Base-by-base conservation (phyloP, 2,888 invertebrate genomes). In the Diplolepis rosae region DNA sequence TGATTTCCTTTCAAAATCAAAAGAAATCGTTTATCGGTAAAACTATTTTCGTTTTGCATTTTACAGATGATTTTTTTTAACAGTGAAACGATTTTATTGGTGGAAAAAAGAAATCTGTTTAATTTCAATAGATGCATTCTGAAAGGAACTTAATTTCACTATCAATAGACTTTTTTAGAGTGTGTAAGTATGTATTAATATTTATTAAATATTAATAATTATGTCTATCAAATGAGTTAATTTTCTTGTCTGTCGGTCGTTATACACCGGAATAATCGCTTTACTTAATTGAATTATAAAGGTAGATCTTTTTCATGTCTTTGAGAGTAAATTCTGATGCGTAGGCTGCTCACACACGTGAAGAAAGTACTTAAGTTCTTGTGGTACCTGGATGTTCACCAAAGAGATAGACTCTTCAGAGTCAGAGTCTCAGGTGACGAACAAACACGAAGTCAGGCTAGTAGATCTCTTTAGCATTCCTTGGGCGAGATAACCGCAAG, bases 151-250 rank as follows among this genome's bases (percentile, higher is more conserved):
- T n/a, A n/a, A n/a, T n/a, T n/a, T n/a, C n/a, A n/a, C n/a, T n/a
- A n/a, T n/a, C n/a, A n/a, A n/a, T n/a, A n/a, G n/a, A n/a, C n/a
- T n/a, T n/a, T n/a, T n/a, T n/a, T n/a, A n/a, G n/a, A n/a, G n/a
- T n/a, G n/a, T n/a, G n/a, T n/a, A n/a, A n/a, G n/a, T n/a, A n/a
- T n/a, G n/a, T n/a, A n/a, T 61, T 61, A 61, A 61, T 61, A 61
- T 61, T 61, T 61, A 61, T 61, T 61, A 61, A 61, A 61, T 61
- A 61, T 61, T 39, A 61, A n/a, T n/a, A n/a, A n/a, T n/a, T n/a
- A 61, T 61, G 61, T 61, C 39, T 61, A 61, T 61, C 61, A 42
- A 39, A 39, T 13, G 61, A 61, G 61, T 61, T 61, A 39, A 61
- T 61, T 24, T 61, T 39, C 61, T 24, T 39, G 61, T 61, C 61